Percentiles rank a stretch among this genome's conserved stretches.
These are phyloP conservation scores for Trisateles emortualis DNA, from an alignment of 2,888 invertebrate species.

Conservation along the genomic window DNA sequence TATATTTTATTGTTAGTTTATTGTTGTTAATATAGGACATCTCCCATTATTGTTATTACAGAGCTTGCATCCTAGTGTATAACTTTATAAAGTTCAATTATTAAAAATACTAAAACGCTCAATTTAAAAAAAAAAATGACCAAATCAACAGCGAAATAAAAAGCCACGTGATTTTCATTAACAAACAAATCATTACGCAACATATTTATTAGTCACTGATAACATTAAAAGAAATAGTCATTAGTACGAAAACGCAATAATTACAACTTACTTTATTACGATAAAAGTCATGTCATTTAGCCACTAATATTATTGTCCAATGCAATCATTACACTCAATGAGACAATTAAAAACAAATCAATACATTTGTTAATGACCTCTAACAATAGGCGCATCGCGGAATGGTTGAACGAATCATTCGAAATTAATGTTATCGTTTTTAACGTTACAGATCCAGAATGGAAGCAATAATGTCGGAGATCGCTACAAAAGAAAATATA, in stretches of 20 bases:
- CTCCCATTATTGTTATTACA: too few species aligned
- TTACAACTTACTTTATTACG: slow-evolving; percentile 5
- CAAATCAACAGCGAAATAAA: too few species aligned
- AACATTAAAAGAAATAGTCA: neutral
- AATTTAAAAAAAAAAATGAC: too few species aligned
- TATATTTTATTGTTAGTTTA: too few species aligned
- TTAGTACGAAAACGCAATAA: slow-evolving; percentile 5
- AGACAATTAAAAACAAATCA: slow-evolving; percentile 17
- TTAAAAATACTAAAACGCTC: too few species aligned
- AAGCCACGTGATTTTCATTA: too few species aligned
- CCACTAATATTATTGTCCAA: slow-evolving; percentile 10
- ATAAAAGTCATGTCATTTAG: slow-evolving; percentile 6
- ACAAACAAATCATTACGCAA: neutral
- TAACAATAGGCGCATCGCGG: slow-evolving; percentile 3
- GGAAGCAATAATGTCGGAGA: slow-evolving; percentile 60
- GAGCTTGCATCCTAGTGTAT: too few species aligned
- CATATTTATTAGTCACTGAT: neutral
- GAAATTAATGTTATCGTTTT: slow-evolving; percentile 40
- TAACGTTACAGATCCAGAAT: slow-evolving; percentile 64
- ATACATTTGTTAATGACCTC: slow-evolving; percentile 3
- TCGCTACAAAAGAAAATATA: slow-evolving; percentile 64
- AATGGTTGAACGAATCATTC: slow-evolving; percentile 10
- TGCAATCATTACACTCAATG: slow-evolving; percentile 16
- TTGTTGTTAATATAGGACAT: too few species aligned
- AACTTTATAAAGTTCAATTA: too few species aligned